Conservation (phyloP, 2,797 vertebrate genomes). For the Pseudochirops corinnae region DNA sequence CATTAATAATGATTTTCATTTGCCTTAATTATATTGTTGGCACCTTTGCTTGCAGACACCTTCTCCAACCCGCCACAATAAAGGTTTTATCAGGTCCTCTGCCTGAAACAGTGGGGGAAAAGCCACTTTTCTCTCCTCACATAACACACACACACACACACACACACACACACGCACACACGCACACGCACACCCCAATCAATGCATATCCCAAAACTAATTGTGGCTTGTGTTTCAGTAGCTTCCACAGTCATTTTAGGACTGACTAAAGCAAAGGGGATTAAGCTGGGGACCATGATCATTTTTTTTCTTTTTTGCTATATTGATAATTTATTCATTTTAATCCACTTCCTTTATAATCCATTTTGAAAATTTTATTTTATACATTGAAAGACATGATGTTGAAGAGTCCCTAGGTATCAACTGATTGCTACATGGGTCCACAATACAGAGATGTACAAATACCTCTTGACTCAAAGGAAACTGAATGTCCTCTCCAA, state of each 20-base stretch:
- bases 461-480: background rate
- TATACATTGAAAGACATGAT: background rate
- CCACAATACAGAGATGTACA: background rate
- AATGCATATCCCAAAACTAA: background rate
- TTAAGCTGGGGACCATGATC: background rate
- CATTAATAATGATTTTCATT: slow-evolving; percentile 73
- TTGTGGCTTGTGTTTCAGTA: background rate
- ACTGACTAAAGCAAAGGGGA: background rate
- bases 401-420: background rate
- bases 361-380: background rate
- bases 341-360: background rate
- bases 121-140: background rate
- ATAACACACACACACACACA: background rate
- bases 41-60: slow-evolving; percentile 61
- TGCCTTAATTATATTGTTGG: slow-evolving; percentile 74
- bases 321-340: background rate
- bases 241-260: background rate
- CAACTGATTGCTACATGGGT: background rate
- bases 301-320: background rate
- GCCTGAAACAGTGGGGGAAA: background rate
- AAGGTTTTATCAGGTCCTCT: slow-evolving; percentile 49
- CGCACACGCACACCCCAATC: background rate
- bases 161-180: background rate
- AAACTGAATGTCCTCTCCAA: background rate
- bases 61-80: slow-evolving; percentile 39